A percentile compares a stretch with the other conserved stretches of the same genome.
These are phyloP conservation scores for Anoplius nigerrimus DNA, from an alignment of 2,888 invertebrate genomes.

Conservation along the genomic window DNA sequence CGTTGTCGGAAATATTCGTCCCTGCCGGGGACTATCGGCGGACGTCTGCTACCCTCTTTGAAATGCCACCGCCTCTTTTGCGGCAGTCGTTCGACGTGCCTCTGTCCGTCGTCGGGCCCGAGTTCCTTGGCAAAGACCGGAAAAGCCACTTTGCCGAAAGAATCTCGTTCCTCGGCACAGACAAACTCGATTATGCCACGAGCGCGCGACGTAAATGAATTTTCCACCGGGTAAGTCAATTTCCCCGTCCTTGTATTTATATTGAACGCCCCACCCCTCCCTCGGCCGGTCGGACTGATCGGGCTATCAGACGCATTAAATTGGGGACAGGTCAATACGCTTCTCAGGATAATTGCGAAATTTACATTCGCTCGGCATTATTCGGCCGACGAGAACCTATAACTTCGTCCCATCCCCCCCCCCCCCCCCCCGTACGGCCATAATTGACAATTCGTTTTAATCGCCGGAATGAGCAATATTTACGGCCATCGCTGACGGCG, in stretches of 20 bases:
- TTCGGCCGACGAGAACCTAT: no score
- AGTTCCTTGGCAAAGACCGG: slow-evolving; percentile 12
- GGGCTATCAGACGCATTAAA: slow-evolving; percentile 16
- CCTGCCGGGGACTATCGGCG: neutral
- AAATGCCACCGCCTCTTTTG: slow-evolving; percentile 38
- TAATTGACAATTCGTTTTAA: no score
- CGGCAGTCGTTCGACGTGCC: slow-evolving; percentile 42
- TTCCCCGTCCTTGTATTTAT: slow-evolving; percentile 47
- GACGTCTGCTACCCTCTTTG: slow-evolving; percentile 35
- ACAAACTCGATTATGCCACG: slow-evolving; percentile 53
- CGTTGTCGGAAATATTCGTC: slow-evolving; percentile 39
- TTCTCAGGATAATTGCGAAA: no score
- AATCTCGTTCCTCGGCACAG: slow-evolving; percentile 25
- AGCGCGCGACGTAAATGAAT: slow-evolving; percentile 53
- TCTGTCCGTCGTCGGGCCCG: slow-evolving; percentile 28
- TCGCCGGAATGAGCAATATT: no score
- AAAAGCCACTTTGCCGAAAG: slow-evolving; percentile 49
- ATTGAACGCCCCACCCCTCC: slow-evolving; percentile 12
- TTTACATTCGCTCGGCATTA: no score
- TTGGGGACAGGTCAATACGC: no score
- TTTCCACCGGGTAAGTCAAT: slow-evolving; percentile 46
- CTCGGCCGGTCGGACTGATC: slow-evolving; percentile 5
- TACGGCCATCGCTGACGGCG: no score
- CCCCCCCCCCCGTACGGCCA: no score
- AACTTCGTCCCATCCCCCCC: no score